Percentiles rank a stretch among this genome's conserved stretches.
Evolutionary conservation across 2,888 invertebrate genomes (phyloP).

Genomic region (Pristionchus arcanus): DNA sequence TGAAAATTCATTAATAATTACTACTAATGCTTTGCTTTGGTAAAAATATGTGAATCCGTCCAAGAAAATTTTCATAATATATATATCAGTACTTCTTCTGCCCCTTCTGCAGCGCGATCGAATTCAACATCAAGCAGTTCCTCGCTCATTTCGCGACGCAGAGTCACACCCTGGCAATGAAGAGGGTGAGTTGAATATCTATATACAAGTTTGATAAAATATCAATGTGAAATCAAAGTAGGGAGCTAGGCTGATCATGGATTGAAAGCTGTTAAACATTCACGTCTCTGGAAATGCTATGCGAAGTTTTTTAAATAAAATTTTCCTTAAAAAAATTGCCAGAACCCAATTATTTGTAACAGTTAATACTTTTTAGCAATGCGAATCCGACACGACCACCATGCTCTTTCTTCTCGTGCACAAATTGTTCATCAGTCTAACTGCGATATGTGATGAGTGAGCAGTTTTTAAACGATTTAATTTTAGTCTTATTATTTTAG

Average conservation of each 20-base stretch:
- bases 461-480: neutral
- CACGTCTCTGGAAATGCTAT: too few relatives aligned
- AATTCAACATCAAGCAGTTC: neutral
- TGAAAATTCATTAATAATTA: neutral
- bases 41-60: neutral
- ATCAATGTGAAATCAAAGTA: too few relatives aligned
- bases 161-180: neutral
- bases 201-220: too few relatives aligned
- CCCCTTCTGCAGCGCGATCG: neutral
- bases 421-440: neutral
- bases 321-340: too few relatives aligned
- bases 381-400: too few relatives aligned
- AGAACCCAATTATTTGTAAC: too few relatives aligned
- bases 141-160: neutral
- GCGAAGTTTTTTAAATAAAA: too few relatives aligned
- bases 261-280: too few relatives aligned
- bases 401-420: too few relatives aligned
- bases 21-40: neutral
- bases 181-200: neutral
- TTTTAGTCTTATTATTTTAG: neutral
- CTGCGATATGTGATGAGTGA: neutral
- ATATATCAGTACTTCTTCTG: constrained; percentile 14
- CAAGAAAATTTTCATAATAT: too few relatives aligned
- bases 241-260: too few relatives aligned
- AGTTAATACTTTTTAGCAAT: too few relatives aligned